These are phyloP conservation scores for Strix uralensis DNA, from an alignment of 2,113 vertebrate species.

Conservation along the genomic window DNA sequence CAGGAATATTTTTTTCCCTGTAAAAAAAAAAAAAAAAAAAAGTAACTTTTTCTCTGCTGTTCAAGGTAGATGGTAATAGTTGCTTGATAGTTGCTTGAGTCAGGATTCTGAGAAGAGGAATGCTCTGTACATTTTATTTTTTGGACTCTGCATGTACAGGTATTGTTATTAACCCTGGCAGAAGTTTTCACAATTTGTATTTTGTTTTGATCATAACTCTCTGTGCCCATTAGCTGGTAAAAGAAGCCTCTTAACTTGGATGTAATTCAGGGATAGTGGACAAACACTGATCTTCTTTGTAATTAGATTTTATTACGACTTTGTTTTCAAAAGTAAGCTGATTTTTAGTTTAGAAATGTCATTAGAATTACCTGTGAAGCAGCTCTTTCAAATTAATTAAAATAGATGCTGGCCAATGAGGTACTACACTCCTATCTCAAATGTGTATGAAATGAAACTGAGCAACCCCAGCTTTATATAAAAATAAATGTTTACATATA, in stretches of 20 bases:
- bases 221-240: background rate
- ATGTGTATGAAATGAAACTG: background rate
- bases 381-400: conserved; percentile 31
- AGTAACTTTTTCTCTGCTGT: background rate
- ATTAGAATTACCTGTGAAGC: conserved; percentile 16
- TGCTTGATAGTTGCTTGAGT: background rate
- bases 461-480: conserved; percentile 52
- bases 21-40: background rate
- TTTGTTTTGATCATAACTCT: background rate
- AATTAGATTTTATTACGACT: background rate
- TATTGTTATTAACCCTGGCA: background rate
- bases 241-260: background rate
- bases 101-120: background rate
- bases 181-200: background rate
- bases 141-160: background rate
- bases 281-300: background rate
- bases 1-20: background rate
- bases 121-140: background rate
- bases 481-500: background rate
- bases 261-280: background rate
- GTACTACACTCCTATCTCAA: conserved; percentile 25
- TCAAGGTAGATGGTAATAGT: background rate
- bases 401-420: background rate
- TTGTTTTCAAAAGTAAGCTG: background rate
- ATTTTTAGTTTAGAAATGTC: background rate